A percentile compares a stretch with the other conserved stretches of the same genome.
Conservation (phyloP, 2,113 vertebrate species). For the Garra rufa region DNA sequence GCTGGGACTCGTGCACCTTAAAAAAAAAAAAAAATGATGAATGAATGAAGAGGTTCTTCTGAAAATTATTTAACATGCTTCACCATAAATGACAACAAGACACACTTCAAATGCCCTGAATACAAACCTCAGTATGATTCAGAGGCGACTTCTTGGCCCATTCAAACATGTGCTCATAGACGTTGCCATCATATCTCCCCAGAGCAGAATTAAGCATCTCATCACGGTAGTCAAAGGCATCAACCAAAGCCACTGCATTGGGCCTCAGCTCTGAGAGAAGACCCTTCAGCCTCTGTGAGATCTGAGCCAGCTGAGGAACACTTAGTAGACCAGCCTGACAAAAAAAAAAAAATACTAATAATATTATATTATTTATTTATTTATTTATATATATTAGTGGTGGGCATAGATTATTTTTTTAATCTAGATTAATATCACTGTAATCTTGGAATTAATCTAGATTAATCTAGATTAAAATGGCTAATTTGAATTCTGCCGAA, state of each 20-base stretch:
- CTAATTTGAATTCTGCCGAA: too few relatives aligned
- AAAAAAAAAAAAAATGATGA: background rate
- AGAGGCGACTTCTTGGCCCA: conserved; percentile 94
- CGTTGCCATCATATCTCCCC: conserved; percentile 94
- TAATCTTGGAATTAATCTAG: too few relatives aligned
- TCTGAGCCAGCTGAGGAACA: conserved; percentile 81
- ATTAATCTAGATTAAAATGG: too few relatives aligned
- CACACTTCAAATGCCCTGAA: background rate
- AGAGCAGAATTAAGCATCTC: conserved; percentile 85
- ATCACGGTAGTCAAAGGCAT: conserved; percentile 90
- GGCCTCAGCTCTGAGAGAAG: conserved; percentile 84
- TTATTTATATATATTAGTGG: too few relatives aligned
- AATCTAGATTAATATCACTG: too few relatives aligned
- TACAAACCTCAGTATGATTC: conserved; percentile 86
- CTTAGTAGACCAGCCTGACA: conserved; percentile 84
- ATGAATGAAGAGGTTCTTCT: background rate
- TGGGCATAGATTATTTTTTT: too few relatives aligned
- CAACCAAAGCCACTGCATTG: conserved; percentile 88
- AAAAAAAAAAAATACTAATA: background rate
- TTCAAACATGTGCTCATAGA: conserved; percentile 95
- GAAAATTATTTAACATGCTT: background rate
- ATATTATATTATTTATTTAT: too few relatives aligned
- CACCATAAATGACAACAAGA: background rate
- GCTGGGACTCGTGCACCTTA: conserved; percentile 92
- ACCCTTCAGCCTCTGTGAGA: conserved; percentile 83